These are phyloP conservation scores for Erpornis zantholeuca DNA, from an alignment of 2,113 vertebrate genomes.

Conservation along the genomic window DNA sequence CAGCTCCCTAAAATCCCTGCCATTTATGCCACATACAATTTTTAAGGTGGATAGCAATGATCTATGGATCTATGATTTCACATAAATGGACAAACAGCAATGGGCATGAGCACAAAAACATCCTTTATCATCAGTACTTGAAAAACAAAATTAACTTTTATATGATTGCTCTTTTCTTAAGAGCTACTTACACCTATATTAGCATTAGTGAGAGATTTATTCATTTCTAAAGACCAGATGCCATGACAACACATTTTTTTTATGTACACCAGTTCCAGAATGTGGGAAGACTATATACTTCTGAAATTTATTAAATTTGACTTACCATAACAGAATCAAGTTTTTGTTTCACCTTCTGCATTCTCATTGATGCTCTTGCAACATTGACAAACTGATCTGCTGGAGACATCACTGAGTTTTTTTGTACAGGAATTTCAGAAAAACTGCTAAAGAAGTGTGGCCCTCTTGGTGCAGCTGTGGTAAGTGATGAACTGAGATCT, in stretches of 20 bases:
- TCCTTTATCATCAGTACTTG: background rate
- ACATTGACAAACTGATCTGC: conserved; percentile 75
- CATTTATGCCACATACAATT: background rate
- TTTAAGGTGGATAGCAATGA: background rate
- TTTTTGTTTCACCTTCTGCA: conserved; percentile 88
- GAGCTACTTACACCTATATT: background rate
- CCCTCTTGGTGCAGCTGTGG: conserved; percentile 57
- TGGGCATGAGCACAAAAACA: background rate
- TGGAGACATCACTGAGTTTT: conserved; percentile 61
- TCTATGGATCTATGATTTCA: background rate
- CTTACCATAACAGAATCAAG: conserved; percentile 89
- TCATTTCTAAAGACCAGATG: background rate
- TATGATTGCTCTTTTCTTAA: background rate
- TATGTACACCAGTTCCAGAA: background rate
- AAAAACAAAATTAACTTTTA: background rate
- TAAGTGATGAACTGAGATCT: conserved; percentile 60
- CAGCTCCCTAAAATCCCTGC: background rate
- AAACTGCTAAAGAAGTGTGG: conserved; percentile 59
- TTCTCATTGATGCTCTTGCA: conserved; percentile 81
- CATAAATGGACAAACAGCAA: background rate
- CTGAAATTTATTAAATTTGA: background rate
- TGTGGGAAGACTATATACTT: background rate
- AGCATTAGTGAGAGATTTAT: background rate
- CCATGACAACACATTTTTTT: background rate
- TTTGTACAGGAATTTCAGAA: conserved; percentile 58